Evolutionary conservation across 2,888 invertebrate species (phyloP), one percentile per base, ranked within the genome.

Genomic region (Sphaeridia pumilis): DNA sequence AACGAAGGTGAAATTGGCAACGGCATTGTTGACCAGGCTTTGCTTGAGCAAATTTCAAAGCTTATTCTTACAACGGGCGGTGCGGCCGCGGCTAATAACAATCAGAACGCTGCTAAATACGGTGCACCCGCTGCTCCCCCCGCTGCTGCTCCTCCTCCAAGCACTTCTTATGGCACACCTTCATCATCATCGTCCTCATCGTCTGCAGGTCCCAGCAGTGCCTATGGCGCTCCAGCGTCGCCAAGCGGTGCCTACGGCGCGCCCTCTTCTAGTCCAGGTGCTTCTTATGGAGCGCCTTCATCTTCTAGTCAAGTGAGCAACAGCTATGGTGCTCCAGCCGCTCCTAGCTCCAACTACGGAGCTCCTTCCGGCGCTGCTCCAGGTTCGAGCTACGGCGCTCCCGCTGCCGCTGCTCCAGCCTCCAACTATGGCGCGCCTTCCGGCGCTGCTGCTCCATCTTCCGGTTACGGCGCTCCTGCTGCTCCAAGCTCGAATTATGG

Each of bases 1-100:
- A 54, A 57, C 28, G 57, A 57, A 31, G 57, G 57, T 21, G 49
- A 47, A 35, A 54, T 57, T 35, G 57, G 54, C 17, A 46, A 46
- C 36, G 54, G 54, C 21, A 46, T 57, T 27, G 50, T 57, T 3
- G 57, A 57, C 44, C 51, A 54, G 25, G 54, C 47, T n/a, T 44
- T 57, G n/a, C 42, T 57, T 3, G 38, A 50, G n/a, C 54, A 57
- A 52, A 51, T 57, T 24, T 43, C 54, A 28, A 45, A 51, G 49
- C 41, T 52, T 46, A 42, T 52, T 52, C 38, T 38, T 17, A 28
- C 27, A 12, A 22, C 20, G n/a, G n/a, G n/a, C n/a, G n/a, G n/a
- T n/a, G n/a, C n/a, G n/a, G n/a, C n/a, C n/a, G n/a, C n/a, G n/a
- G n/a, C n/a, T 4, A 38, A 38, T 20, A 38, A 20, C 38, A 38